Conservation (phyloP, 1,140 invertebrate species). For the Bilobella aurantiaca region DNA sequence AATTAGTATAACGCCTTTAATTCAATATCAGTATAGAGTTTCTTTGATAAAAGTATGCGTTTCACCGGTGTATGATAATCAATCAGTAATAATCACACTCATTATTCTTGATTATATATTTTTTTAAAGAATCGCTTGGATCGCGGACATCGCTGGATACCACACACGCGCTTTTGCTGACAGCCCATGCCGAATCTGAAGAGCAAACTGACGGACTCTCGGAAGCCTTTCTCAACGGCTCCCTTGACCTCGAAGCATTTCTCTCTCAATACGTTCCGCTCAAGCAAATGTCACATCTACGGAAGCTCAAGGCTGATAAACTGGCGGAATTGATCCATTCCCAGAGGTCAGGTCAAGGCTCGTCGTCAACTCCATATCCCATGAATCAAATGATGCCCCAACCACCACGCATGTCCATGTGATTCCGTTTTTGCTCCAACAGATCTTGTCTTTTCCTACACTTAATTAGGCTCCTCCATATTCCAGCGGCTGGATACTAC, state of each 20-base stretch:
- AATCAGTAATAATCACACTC: conserved; percentile 6
- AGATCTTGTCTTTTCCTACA: no score
- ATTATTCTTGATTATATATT: conserved; percentile 7
- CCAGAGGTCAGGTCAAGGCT: conserved; percentile 33
- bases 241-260: conserved; percentile 64
- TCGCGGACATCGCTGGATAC: conserved; percentile 61
- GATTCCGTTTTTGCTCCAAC: no score
- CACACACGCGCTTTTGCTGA: conserved; percentile 68
- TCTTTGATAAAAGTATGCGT: no score
- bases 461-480: no score
- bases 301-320: conserved; percentile 76
- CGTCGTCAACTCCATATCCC: conserved; percentile 42
- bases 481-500: conserved; percentile 69
- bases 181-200: conserved; percentile 72
- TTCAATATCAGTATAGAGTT: no score
- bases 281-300: conserved; percentile 64
- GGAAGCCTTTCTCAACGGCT: conserved; percentile 61
- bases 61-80: no score
- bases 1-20: no score
- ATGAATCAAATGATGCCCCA: conserved; percentile 44
- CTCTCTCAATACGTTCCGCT: conserved; percentile 61
- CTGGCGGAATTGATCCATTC: conserved; percentile 62
- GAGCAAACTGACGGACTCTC: conserved; percentile 71
- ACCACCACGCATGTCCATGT: no score
- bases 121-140: conserved; percentile 54